Conservation (phyloP, 2,888 invertebrate species). For the Drosophila peninsularis region DNA sequence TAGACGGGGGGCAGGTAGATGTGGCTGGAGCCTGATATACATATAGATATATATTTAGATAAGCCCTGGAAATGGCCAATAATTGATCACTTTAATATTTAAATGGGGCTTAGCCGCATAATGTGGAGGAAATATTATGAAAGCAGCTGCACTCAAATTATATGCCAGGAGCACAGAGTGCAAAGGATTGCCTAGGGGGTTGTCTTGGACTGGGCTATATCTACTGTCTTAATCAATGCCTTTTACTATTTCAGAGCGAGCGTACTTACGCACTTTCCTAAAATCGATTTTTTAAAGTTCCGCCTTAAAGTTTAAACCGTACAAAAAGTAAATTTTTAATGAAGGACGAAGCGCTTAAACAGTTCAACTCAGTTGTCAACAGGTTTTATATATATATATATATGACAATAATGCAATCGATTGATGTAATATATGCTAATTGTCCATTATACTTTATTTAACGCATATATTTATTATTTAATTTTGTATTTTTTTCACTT, state of each 20-base stretch:
- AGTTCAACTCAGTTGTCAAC: not conserved
- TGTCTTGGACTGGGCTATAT: too few relatives aligned
- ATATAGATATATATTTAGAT: not conserved
- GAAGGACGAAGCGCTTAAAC: not conserved
- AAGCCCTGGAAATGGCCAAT: not conserved
- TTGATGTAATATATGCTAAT: not conserved
- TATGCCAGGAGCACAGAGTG: too few relatives aligned
- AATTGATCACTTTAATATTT: conserved; percentile 3
- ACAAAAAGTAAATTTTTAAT: not conserved
- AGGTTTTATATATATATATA: not conserved
- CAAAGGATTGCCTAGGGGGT: too few relatives aligned
- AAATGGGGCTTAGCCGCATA: not conserved
- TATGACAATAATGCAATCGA: not conserved
- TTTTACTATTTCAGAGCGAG: too few relatives aligned
- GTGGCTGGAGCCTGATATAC: not conserved
- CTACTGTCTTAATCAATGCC: too few relatives aligned
- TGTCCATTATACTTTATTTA: not conserved
- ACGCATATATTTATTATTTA: not conserved
- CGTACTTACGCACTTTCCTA: too few relatives aligned
- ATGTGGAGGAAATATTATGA: not conserved
- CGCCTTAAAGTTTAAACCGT: not conserved
- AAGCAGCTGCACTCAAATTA: not conserved
- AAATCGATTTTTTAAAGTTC: not conserved
- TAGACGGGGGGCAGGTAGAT: too few relatives aligned
- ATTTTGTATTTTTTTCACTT: too few relatives aligned